phyloP scores from a whole-genome alignment of 64 coral and sea anemone genomes.

The Pocillopora damicornis region DNA sequence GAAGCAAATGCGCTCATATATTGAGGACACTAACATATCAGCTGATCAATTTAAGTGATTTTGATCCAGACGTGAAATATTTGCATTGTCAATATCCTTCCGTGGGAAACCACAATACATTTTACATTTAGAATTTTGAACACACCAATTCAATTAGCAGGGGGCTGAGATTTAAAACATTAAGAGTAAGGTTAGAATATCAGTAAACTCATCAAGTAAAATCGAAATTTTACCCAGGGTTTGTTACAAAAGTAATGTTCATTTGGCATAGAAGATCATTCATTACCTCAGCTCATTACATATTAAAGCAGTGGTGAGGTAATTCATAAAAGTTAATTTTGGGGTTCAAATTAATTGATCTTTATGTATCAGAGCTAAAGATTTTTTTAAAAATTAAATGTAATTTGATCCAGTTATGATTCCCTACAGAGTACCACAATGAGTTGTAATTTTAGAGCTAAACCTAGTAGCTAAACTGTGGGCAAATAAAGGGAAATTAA shows the following conservation, averaged over 20 bases:
- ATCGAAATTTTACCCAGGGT: not conserved
- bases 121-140: not conserved
- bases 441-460: not conserved
- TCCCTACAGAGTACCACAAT: not conserved
- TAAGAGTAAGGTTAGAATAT: not conserved
- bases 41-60: slow-evolving; percentile 22
- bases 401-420: not conserved
- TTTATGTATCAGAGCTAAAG: too few species aligned
- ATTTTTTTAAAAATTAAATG: too few species aligned
- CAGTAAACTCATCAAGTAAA: not conserved
- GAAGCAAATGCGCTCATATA: not conserved
- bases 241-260: not conserved
- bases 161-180: not conserved
- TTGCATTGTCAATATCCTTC: not conserved
- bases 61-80: not conserved
- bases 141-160: not conserved
- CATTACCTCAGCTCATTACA: not conserved
- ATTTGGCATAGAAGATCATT: not conserved
- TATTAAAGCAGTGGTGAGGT: too few species aligned
- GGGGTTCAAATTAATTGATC: too few species aligned
- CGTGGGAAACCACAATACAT: not conserved
- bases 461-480: not conserved
- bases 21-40: not conserved
- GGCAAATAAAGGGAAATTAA: not conserved
- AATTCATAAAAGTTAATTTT: too few species aligned